These are phyloP conservation scores for Aplysina aerophoba DNA, from an alignment of 37 sponge, comb jelly and placozoan genomes.

Conservation along the genomic window DNA sequence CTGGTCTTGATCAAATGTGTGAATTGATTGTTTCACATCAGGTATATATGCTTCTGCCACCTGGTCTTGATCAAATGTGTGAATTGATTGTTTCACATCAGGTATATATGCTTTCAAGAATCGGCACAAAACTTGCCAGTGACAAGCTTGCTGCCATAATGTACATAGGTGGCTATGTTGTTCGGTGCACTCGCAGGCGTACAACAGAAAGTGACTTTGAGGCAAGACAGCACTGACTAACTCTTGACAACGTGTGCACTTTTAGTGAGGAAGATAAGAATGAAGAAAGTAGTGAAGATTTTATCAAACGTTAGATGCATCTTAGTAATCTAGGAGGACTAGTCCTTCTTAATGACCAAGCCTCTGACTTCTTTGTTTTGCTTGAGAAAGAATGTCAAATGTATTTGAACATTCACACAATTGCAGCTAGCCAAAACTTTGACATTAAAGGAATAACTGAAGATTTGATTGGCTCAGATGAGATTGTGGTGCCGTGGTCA, in stretches of 20 bases:
- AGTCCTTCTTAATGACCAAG: background rate
- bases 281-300: constrained; percentile 15
- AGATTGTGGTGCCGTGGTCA: too few relatives aligned
- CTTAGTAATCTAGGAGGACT: constrained; percentile 12
- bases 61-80: constrained; percentile 8
- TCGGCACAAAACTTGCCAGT: background rate
- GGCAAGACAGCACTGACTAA: background rate
- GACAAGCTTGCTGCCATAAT: background rate
- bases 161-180: constrained; percentile 1
- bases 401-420: too few relatives aligned
- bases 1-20: too few relatives aligned
- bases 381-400: background rate
- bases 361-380: background rate
- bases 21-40: too few relatives aligned
- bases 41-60: background rate
- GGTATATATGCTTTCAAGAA: background rate
- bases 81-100: background rate
- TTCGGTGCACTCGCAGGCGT: background rate
- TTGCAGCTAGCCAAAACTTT: too few relatives aligned
- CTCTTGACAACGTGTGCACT: constrained; percentile 17
- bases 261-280: constrained; percentile 5
- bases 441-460: too few relatives aligned
- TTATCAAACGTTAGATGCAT: background rate
- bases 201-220: background rate
- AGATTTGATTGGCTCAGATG: too few relatives aligned